Conservation (phyloP, 2,797 vertebrate genomes). For the Pagetopsis macropterus region DNA sequence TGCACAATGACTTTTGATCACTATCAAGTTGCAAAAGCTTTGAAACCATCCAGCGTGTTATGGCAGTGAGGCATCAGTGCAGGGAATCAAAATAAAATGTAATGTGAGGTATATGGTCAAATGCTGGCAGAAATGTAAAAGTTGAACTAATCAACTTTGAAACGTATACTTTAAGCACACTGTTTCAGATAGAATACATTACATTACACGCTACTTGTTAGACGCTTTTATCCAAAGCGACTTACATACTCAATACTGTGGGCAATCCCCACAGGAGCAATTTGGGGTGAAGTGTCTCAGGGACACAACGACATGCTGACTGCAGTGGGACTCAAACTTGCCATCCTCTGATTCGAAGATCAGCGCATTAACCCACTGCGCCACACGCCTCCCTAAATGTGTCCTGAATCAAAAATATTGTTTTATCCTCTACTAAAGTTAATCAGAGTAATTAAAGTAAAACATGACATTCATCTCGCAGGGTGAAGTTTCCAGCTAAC, state of each 20-base stretch:
- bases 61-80: not conserved
- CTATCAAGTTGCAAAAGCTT: not conserved
- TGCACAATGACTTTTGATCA: not conserved
- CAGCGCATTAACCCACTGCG: no score
- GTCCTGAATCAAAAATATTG: not conserved
- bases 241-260: no score
- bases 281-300: no score
- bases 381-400: not conserved
- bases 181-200: no score
- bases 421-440: not conserved
- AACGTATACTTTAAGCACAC: not conserved
- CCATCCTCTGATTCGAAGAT: no score
- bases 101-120: not conserved
- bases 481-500: slow-evolving; percentile 1
- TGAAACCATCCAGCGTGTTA: not conserved
- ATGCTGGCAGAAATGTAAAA: not conserved
- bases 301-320: no score
- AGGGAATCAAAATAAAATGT: not conserved
- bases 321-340: no score
- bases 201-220: no score
- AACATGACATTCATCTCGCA: not conserved
- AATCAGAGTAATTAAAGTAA: not conserved
- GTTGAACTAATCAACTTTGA: not conserved
- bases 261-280: no score
- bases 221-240: no score